Evolutionary conservation across 2,888 invertebrate genomes (phyloP), one percentile per base, ranked within the genome.

Genomic region (Ametastegia equiseti): DNA sequence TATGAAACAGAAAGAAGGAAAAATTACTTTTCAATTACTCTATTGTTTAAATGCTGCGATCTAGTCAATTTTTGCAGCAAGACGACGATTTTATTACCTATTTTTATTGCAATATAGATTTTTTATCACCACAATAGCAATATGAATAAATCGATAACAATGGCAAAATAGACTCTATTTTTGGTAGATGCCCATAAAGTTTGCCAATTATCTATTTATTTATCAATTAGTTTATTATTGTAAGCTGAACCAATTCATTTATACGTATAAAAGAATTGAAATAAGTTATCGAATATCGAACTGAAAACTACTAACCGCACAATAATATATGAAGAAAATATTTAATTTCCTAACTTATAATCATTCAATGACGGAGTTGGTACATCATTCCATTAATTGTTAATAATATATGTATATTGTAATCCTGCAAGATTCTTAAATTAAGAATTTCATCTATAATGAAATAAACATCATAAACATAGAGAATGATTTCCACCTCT

Each of bases 51-150:
- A 30, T 60, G 50, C 33, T 75, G 75, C 54, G 54, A 50, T 75
- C 75, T 75, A 75, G 75, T 75, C 75, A 60, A 57, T 78, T 78
- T 78, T 78, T 60, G 5, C 78, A 78, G 78, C 60, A 78, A 78
- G 42, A 63, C 60, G 78, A 78, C 42, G 78, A 39, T 77, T 42
- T 60, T 60, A 42, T 42, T 42, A 23, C 13, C n/a, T 67, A 67
- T 67, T 67, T 60, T 57, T 57, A 60, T 77, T 60, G 33, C 60
- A 36, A 39, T 60, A 42, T 67, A 39, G 77, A 39, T 77, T 60
- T 77, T 60, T 60, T 77, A 57, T 33, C 33, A 60, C 57, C 50
- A 23, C n/a, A 60, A 60, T 77, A 19, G 77, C 23, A 77, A 27
- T 60, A 77, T 60, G 30, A 77, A 39, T 39, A 47, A 77, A 60